Evolutionary conservation across 2,888 invertebrate genomes (phyloP).

Genomic region (Ischnus inquisitorius): DNA sequence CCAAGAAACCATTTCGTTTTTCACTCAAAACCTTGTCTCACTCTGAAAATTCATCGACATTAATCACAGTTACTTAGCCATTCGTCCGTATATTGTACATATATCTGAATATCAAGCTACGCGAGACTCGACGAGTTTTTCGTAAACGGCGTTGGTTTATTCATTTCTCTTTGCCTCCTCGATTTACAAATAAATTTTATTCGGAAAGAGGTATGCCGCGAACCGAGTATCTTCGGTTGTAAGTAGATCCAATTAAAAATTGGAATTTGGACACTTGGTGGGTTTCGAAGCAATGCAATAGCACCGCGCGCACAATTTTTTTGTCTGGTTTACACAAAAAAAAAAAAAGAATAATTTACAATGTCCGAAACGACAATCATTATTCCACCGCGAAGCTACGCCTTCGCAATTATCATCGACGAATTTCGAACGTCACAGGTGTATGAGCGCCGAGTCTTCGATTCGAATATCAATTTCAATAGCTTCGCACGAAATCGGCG

Average conservation of each 20-base stretch:
- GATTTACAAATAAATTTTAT: slow-evolving; percentile 17
- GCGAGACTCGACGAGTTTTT: slow-evolving; percentile 25
- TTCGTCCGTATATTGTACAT: slow-evolving; percentile 3
- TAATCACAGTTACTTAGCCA: slow-evolving; percentile 33
- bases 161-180: neutral
- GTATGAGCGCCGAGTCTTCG: slow-evolving; percentile 3
- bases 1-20: neutral
- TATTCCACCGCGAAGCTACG: neutral
- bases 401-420: neutral
- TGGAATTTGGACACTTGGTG: neutral
- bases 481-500: neutral
- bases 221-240: neutral
- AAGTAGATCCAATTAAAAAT: slow-evolving; percentile 12
- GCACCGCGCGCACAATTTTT: slow-evolving; percentile 15
- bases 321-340: slow-evolving; percentile 17
- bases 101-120: slow-evolving; percentile 31
- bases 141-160: neutral
- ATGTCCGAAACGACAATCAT: neutral
- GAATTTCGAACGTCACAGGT: neutral
- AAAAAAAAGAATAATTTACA: slow-evolving; percentile 25
- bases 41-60: slow-evolving; percentile 22
- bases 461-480: slow-evolving; percentile 3
- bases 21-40: slow-evolving; percentile 30
- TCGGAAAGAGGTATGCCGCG: neutral
- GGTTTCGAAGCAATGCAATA: slow-evolving; percentile 37